Evolutionary conservation across 2,888 invertebrate genomes (phyloP).

Genomic region (Marronus borbonicus): DNA sequence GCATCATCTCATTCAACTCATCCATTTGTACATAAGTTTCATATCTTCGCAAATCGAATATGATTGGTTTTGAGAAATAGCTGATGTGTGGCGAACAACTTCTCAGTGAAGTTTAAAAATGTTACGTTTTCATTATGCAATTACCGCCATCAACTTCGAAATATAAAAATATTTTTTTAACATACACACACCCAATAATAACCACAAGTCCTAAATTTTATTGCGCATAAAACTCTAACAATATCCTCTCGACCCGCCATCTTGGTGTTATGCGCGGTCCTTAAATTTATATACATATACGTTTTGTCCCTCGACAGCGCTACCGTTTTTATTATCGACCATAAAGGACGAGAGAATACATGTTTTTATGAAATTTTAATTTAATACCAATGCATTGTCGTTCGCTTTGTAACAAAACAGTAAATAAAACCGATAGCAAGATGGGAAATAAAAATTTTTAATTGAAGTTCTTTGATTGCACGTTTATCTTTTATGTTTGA

Average conservation of each 20-base stretch:
- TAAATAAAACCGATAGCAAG: slow-evolving; percentile 16
- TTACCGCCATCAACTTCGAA: not conserved
- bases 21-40: too few relatives aligned
- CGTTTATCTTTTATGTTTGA: not conserved
- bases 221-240: slow-evolving; percentile 40
- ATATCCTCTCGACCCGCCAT: slow-evolving; percentile 4
- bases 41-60: too few relatives aligned
- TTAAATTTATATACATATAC: slow-evolving; percentile 18
- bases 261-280: not conserved
- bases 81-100: too few relatives aligned
- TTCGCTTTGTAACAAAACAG: not conserved
- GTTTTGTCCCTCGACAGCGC: slow-evolving; percentile 21
- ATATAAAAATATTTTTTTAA: slow-evolving; percentile 21
- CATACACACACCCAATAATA: slow-evolving; percentile 22
- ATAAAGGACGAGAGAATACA: slow-evolving; percentile 15
- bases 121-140: not conserved
- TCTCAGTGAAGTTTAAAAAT: too few relatives aligned
- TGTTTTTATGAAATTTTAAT: slow-evolving; percentile 30
- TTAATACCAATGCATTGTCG: slow-evolving; percentile 5
- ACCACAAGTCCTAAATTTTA: slow-evolving; percentile 36
- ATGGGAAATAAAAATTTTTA: slow-evolving; percentile 2
- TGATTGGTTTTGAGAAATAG: too few relatives aligned
- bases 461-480: not conserved
- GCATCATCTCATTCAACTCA: too few relatives aligned
- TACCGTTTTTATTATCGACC: slow-evolving; percentile 8